phyloP scores from a whole-genome alignment of 1,140 invertebrate genomes.

The Drosophila ercepeae region DNA sequence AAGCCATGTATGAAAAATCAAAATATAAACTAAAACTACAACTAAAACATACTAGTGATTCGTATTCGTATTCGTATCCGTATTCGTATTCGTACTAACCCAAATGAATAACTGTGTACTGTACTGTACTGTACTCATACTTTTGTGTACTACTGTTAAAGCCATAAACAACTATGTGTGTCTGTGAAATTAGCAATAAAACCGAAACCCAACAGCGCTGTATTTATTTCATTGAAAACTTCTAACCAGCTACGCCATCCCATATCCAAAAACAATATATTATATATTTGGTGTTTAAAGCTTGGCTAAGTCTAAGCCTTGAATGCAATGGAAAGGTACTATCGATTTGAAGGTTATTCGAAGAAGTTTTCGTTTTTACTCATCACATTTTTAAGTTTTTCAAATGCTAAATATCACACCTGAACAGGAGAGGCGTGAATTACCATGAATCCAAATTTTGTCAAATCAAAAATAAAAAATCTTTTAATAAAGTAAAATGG shows the following conservation, averaged over 20 bases:
- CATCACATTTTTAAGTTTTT: constrained; percentile 18
- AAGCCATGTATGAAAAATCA: constrained; percentile 64
- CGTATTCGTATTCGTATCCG: constrained; percentile 33
- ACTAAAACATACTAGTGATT: constrained; percentile 37
- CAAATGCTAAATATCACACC: constrained; percentile 17
- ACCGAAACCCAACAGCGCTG: constrained; percentile 68
- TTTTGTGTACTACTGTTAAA: constrained; percentile 72
- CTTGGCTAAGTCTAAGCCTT: constrained; percentile 55
- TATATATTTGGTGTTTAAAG: constrained; percentile 39
- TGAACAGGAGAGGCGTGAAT: constrained; percentile 56
- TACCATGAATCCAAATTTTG: constrained; percentile 68
- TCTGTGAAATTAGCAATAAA: constrained; percentile 79
- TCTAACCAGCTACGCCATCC: constrained; percentile 24
- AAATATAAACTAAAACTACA: constrained; percentile 47
- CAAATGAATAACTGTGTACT: constrained; percentile 31
- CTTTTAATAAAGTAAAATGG: constrained; percentile 1
- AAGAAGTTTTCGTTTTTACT: constrained; percentile 7
- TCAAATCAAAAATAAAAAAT: constrained; percentile 14
- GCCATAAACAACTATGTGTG: constrained; percentile 65
- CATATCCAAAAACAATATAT: constrained; percentile 1
- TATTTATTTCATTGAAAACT: constrained; percentile 50
- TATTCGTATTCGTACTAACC: constrained; percentile 36
- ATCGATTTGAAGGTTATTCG: background rate
- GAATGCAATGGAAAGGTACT: constrained; percentile 34
- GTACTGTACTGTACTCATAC: constrained; percentile 56